Base-by-base conservation (phyloP, 2,113 vertebrate species). In the Erinaceus europaeus region DNA sequence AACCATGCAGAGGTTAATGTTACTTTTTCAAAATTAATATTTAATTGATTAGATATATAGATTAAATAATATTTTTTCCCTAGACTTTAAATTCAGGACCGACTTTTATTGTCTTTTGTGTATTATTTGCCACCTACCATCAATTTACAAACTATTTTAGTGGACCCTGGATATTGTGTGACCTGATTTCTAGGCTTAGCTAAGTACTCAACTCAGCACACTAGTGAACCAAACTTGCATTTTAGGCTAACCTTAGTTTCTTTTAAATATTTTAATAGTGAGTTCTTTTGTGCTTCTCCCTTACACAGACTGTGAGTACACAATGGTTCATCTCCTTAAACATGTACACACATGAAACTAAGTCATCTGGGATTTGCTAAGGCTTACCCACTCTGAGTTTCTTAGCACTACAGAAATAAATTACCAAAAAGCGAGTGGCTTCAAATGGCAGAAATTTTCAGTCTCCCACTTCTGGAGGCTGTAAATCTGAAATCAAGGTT, bases 21-120 rank as follows among this genome's bases (percentile, higher is more conserved):
- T 84, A 52, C 29, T 90, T 94, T 93, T 27, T 86, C 77, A 91
- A 93, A 88, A 84, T 93, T 91, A 93, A 88, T 84, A 61, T 64
- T 72, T 65, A 77, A 88, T 86, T 68, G 93, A 69, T 76, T 94
- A 86, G 93, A 90, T 73, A 77, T 84, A 72, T 32, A 88, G 17
- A 72, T 72, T 67, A 11, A 50, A 52, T 61, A 89, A 72, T n/a
- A 5, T 3, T 68, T 71, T 80, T 90, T 68, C 29, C 78, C 38
- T 20, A 90, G 40, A 34, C 44, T 78, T 92, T 88, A 85, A 82
- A 15, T 64, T 90, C 59, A 59, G 11, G 61, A 61, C 12, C 55
- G 82, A 69, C 80, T 75, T 23, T 82, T 62, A 42, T 18, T 38
- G 2, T 68, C 72, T 38, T 36, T 15, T 88, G 34, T n/a, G 57